These are phyloP conservation scores for Anser cygnoides DNA, from an alignment of 2,113 vertebrate genomes.

Conservation along the genomic window DNA sequence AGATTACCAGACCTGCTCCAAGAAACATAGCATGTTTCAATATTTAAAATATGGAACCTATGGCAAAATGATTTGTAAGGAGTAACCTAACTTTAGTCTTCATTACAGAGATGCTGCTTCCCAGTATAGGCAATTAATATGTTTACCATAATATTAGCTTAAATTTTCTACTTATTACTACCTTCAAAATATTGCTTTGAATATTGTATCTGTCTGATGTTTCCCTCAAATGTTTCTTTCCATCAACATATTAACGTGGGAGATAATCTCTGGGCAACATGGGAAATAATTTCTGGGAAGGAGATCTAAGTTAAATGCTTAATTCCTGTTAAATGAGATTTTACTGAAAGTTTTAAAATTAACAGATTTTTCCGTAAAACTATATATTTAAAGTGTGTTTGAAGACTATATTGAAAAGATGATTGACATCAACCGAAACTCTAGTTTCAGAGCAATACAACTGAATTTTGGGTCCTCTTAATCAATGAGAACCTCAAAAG, in stretches of 20 bases:
- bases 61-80: neutral
- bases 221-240: neutral
- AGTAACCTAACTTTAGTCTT: neutral
- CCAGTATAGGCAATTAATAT: neutral
- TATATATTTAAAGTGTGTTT: neutral
- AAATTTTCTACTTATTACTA: neutral
- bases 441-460: neutral
- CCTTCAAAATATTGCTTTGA: neutral
- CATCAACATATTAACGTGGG: neutral
- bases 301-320: neutral
- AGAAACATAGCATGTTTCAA: neutral
- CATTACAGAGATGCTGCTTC: neutral
- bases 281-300: neutral
- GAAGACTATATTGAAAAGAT: neutral
- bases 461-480: neutral
- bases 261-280: neutral
- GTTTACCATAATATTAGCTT: neutral
- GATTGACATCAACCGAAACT: neutral
- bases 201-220: neutral
- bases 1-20: neutral
- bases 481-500: neutral
- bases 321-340: neutral
- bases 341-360: neutral
- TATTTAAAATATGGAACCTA: neutral
- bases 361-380: neutral